Percentiles rank a stretch among this genome's conserved stretches.
Evolutionary conservation across 2,113 vertebrate genomes (phyloP).

Genomic region (Promerops cafer): DNA sequence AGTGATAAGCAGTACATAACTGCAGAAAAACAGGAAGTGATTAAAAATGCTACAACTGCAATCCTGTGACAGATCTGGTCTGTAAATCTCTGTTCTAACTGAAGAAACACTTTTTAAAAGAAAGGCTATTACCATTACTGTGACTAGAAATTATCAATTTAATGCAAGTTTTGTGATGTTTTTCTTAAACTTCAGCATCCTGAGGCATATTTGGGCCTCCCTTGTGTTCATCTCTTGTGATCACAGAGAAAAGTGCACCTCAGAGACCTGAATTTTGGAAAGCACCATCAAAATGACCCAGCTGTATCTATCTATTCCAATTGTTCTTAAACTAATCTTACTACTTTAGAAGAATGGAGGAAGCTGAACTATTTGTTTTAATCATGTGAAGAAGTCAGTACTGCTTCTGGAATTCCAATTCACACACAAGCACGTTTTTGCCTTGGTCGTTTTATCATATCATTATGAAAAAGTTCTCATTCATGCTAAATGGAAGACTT

Average conservation of each 20-base stretch:
- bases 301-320: neutral
- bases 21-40: conserved; percentile 8
- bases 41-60: neutral
- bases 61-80: neutral
- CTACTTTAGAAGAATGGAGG: neutral
- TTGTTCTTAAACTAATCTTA: neutral
- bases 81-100: neutral
- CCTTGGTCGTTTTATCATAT: neutral
- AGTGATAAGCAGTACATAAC: neutral
- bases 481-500: neutral
- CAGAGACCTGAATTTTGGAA: neutral
- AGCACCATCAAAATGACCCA: neutral
- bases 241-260: neutral
- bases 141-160: neutral
- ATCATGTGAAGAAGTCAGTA: neutral
- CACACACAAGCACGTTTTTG: neutral
- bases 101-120: neutral
- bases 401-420: neutral
- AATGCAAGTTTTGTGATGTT: neutral
- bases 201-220: neutral
- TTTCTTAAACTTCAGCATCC: neutral
- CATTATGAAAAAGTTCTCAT: neutral
- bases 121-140: neutral
- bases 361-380: neutral
- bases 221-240: neutral